phyloP scores from a whole-genome alignment of 1,140 invertebrate species.

The Dendroctonus valens region DNA sequence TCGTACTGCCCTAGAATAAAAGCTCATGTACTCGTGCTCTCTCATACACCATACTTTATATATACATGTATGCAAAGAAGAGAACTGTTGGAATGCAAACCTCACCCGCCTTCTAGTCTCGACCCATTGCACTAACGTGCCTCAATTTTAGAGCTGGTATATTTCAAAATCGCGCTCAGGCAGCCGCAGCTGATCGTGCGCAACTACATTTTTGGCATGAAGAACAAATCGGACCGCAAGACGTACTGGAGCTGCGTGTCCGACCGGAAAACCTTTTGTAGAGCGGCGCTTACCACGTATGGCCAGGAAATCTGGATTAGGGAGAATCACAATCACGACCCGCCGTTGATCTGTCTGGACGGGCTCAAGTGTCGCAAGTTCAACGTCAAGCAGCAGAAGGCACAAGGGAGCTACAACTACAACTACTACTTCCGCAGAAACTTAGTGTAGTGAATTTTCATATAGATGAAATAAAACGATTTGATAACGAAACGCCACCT shows the following conservation, averaged over 20 bases:
- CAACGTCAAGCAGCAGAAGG: slow-evolving; percentile 16
- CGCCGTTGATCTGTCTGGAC: slow-evolving; percentile 17
- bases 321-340: slow-evolving; percentile 33
- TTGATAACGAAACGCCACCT: no score
- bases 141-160: slow-evolving; percentile 33
- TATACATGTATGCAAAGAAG: neutral
- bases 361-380: slow-evolving; percentile 19
- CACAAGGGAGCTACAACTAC: slow-evolving; percentile 19
- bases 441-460: no score
- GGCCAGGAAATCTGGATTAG: slow-evolving; percentile 30
- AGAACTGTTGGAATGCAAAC: neutral
- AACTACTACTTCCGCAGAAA: slow-evolving; percentile 26
- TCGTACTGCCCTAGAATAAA: no score
- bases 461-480: no score
- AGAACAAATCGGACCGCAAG: slow-evolving; percentile 27
- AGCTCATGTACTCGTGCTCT: no score
- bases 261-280: slow-evolving; percentile 26
- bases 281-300: slow-evolving; percentile 26
- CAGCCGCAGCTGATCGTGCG: slow-evolving; percentile 26
- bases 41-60: no score
- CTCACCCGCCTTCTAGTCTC: neutral
- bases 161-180: slow-evolving; percentile 31
- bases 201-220: slow-evolving; percentile 29
- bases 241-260: slow-evolving; percentile 34
- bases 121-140: neutral